Evolutionary conservation across 2,888 invertebrate genomes (phyloP).

Genomic region (Orgyia antiqua): DNA sequence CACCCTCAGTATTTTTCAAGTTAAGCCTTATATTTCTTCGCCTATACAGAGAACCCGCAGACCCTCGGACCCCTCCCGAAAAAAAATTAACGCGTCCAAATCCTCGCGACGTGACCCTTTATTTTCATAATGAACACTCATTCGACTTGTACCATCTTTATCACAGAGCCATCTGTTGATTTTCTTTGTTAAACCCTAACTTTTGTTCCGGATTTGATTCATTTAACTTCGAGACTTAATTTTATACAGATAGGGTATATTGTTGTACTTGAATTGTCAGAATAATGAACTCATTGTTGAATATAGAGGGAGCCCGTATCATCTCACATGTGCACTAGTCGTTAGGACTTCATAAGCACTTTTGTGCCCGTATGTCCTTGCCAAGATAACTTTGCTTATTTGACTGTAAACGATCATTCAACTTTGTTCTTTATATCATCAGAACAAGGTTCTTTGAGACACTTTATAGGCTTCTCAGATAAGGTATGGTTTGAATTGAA

Average conservation of each 20-base stretch:
- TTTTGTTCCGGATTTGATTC: constrained; percentile 32
- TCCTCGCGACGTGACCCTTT: constrained; percentile 35
- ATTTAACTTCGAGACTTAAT: constrained; percentile 37
- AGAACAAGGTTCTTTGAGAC: constrained; percentile 11
- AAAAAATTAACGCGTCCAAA: constrained; percentile 32
- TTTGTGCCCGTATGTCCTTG: constrained; percentile 38
- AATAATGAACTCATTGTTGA: constrained; percentile 50
- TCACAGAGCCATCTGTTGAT: constrained; percentile 64
- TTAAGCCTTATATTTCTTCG: constrained; percentile 14
- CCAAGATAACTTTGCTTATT: constrained; percentile 24
- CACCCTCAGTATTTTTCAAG: constrained; percentile 14
- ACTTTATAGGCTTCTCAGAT: constrained; percentile 11
- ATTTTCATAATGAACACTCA: constrained; percentile 54
- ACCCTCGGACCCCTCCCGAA: constrained; percentile 18
- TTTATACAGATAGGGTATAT: constrained; percentile 34
- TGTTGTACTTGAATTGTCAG: constrained; percentile 33
- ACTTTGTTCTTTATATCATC: constrained; percentile 20
- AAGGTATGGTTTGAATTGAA: constrained; percentile 20
- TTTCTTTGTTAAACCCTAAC: constrained; percentile 50
- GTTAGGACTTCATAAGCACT: constrained; percentile 46
- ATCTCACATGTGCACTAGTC: constrained; percentile 45
- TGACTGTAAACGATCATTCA: constrained; percentile 10
- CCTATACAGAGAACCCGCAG: constrained; percentile 14
- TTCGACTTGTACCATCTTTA: constrained; percentile 43
- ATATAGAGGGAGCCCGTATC: constrained; percentile 53